Conservation (phyloP, 2,797 vertebrate genomes). For the Corythornis leucogaster region DNA sequence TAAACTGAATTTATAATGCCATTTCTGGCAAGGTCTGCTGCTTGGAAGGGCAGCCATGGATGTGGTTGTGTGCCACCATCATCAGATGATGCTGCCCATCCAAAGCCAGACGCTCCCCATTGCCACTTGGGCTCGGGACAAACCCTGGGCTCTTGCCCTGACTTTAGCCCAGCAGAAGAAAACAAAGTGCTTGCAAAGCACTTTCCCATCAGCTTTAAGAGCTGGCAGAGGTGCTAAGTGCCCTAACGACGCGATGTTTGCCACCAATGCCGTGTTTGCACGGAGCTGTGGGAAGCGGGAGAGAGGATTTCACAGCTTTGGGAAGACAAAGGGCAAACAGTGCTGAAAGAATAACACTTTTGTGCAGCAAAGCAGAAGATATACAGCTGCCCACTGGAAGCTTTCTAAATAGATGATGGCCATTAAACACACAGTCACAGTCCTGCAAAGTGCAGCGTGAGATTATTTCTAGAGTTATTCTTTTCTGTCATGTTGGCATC, state of each 20-base stretch:
- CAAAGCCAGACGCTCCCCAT: neutral
- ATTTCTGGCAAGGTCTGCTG: neutral
- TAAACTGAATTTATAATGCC: neutral
- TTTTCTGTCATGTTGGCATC: neutral
- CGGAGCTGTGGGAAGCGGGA: neutral
- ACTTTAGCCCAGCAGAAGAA: neutral
- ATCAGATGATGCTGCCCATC: neutral
- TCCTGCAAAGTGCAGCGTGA: neutral
- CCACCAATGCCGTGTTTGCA: neutral
- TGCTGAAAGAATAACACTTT: neutral
- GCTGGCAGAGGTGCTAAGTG: neutral
- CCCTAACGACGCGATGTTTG: neutral
- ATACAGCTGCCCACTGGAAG: neutral
- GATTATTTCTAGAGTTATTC: neutral
- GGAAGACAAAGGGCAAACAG: constrained; percentile 7
- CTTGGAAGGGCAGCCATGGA: neutral
- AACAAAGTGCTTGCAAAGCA: constrained; percentile 10
- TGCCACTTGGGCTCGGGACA: neutral
- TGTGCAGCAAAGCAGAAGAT: constrained; percentile 46
- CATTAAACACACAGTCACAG: neutral
- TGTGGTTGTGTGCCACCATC: neutral
- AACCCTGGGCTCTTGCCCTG: neutral
- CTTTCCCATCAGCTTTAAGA: constrained; percentile 18
- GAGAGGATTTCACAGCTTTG: neutral
- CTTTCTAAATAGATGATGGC: neutral